These are phyloP conservation scores for Diplosoma virens DNA, from an alignment of 23 tunicate species.

Conservation along the genomic window DNA sequence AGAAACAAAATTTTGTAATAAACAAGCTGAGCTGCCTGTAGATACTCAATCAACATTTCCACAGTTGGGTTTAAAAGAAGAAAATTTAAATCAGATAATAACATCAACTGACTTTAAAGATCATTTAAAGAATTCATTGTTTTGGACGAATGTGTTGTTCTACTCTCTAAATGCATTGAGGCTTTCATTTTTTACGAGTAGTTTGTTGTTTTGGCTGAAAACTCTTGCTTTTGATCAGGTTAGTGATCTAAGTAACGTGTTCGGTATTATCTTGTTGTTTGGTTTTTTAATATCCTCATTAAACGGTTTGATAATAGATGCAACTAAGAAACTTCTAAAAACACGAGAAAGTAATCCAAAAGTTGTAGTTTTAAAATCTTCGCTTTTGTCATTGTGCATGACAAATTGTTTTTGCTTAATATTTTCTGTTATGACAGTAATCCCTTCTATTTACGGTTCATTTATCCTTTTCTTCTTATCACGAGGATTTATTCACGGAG, in stretches of 20 bases:
- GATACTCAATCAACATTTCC: not conserved
- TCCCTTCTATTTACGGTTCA: not conserved
- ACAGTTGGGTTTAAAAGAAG: not conserved
- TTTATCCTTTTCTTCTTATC: conserved; percentile 4
- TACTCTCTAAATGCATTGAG: not conserved
- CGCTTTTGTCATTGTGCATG: not conserved
- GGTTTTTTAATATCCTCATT: conserved; percentile 28
- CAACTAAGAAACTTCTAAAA: not conserved
- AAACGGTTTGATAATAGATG: conserved; percentile 28
- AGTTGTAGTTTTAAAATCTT: not conserved
- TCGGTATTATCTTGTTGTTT: conserved; percentile 13
- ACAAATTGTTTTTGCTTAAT: not conserved
- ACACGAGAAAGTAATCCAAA: not conserved
- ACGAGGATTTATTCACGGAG: conserved; percentile 20
- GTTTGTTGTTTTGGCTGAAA: conserved; percentile 15
- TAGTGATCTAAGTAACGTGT: not conserved
- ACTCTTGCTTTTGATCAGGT: not conserved
- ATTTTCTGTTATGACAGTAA: not conserved
- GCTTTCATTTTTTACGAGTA: conserved; percentile 13
- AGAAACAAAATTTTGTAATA: conserved; percentile 1
- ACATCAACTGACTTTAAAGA: not conserved
- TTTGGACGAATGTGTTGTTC: conserved; percentile 41
- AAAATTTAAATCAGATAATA: not conserved
- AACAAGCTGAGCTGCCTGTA: not conserved
- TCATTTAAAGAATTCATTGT: not conserved